Percentiles rank a stretch among this genome's conserved stretches.
These are phyloP conservation scores for Phalacrocorax brasilianus DNA, from an alignment of 2,113 vertebrate genomes.

Conservation along the genomic window DNA sequence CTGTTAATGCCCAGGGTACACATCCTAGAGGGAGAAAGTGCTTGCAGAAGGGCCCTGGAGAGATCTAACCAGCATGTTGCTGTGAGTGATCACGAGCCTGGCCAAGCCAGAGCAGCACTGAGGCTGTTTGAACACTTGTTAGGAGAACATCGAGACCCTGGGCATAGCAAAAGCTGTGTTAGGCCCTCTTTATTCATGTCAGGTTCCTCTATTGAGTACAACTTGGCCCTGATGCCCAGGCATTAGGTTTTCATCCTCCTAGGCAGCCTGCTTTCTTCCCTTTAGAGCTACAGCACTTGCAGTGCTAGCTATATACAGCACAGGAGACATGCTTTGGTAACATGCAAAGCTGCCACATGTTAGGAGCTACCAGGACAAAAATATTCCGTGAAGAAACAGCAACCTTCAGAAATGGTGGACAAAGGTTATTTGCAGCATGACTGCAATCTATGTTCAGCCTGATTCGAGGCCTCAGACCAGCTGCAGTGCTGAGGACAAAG, in stretches of 20 bases:
- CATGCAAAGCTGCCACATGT: not conserved
- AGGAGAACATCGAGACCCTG: not conserved
- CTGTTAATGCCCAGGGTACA: not conserved
- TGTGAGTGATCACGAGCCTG: not conserved
- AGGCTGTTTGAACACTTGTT: not conserved
- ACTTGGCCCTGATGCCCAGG: rapidly evolving
- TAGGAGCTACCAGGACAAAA: not conserved
- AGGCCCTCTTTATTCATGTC: not conserved
- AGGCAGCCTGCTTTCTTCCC: not conserved
- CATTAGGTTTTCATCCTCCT: not conserved
- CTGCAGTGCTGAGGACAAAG: not conserved
- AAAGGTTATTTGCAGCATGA: not conserved
- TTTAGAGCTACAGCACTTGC: not conserved
- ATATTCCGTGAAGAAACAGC: not conserved
- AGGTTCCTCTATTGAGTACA: not conserved
- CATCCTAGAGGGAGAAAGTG: not conserved
- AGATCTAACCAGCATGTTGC: not conserved
- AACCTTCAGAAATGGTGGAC: not conserved
- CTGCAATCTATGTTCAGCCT: not conserved
- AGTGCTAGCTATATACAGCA: not conserved
- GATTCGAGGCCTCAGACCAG: not conserved
- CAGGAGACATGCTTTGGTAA: not conserved
- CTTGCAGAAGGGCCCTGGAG: not conserved
- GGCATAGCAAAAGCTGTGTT: not conserved
- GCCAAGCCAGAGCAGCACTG: not conserved